Evolutionary conservation across 2,888 invertebrate genomes (phyloP), one percentile per base, ranked within the genome.

Genomic region (Apoda limacodes): DNA sequence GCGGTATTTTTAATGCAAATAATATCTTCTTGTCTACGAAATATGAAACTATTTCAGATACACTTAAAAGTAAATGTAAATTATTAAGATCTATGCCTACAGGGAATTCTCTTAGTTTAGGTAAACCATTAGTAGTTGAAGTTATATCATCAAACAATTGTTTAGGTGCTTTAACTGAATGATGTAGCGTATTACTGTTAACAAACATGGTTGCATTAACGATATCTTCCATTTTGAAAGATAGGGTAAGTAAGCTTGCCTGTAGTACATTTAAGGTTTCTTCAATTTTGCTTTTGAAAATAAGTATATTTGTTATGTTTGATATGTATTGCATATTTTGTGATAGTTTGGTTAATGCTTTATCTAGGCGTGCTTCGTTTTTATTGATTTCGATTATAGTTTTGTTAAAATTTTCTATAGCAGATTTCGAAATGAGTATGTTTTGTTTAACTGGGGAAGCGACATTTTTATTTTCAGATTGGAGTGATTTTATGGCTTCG

Each of bases 171-270:
- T 34, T 21, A 13, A 38, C 21, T 2, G 37, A 38, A 13, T 31
- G 34, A 13, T 35, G 24, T n/a, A 38, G 17, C 26, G 32, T 26
- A 26, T 38, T 32, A 6, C n/a, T 10, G 15, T 35, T 35, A 13
- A 26, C 29, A 24, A 28, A 27, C 13, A 25, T 19, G 7, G 31
- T 20, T 7, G 13, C 14, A 13, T 22, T 30, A 7, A 35, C 9
- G 9, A 31, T 28, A 17, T 39, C 29, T 28, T 36, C 34, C 10
- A 33, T 11, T 20, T 36, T 35, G 24, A 39, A 39, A 14, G 31
- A 36, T 19, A 39, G 28, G n/a, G 32, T 34, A 24, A 36, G 20
- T 10, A 39, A 17, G 21, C 23, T 33, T 12, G 22, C 26, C 13
- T 30, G 30, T 28, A 36, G 20, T 4, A 36, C 30, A 28, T 36